A percentile compares a stretch with the other conserved stretches of the same genome.
These are phyloP conservation scores for Atta cephalotes DNA, from an alignment of 1,140 invertebrate species.

Conservation along the genomic window DNA sequence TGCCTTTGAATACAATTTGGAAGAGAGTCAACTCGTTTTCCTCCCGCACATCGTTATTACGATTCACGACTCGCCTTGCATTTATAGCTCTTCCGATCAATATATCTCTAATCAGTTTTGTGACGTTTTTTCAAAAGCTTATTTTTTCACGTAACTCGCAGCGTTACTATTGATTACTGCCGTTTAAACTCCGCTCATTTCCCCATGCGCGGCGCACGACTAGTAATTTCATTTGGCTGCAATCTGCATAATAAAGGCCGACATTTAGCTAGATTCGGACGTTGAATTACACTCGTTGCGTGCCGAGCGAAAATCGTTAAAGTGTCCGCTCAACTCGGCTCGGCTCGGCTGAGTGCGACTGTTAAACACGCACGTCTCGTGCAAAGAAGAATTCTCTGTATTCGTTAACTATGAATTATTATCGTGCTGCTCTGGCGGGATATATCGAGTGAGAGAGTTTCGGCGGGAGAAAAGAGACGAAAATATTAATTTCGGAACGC, in stretches of 20 bases:
- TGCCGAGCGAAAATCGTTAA: constrained; percentile 56
- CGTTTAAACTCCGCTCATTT: constrained; percentile 47
- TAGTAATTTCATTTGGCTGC: constrained; percentile 61
- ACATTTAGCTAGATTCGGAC: constrained; percentile 62
- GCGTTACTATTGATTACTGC: constrained; percentile 53
- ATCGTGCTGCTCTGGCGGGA: constrained; percentile 29
- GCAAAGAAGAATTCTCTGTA: constrained; percentile 35
- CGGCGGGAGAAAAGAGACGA: neutral
- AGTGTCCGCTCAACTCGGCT: constrained; percentile 30
- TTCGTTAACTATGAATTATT: constrained; percentile 54
- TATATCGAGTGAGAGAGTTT: constrained; percentile 48
- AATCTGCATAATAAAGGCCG: constrained; percentile 63
- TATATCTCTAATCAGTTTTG: neutral
- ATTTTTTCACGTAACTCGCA: constrained; percentile 43
- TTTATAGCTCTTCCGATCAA: constrained; percentile 1
- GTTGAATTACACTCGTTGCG: constrained; percentile 61
- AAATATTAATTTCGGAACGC: constrained; percentile 34
- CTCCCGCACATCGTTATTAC: constrained; percentile 1
- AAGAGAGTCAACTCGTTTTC: constrained; percentile 8
- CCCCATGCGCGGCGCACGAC: constrained; percentile 41
- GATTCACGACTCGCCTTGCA: constrained; percentile 10
- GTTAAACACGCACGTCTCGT: constrained; percentile 27
- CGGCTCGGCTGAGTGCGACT: constrained; percentile 5
- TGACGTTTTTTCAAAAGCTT: neutral
- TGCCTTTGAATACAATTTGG: constrained; percentile 46